Base-by-base conservation (phyloP, 1,140 invertebrate species). In the Euschistus heros region DNA sequence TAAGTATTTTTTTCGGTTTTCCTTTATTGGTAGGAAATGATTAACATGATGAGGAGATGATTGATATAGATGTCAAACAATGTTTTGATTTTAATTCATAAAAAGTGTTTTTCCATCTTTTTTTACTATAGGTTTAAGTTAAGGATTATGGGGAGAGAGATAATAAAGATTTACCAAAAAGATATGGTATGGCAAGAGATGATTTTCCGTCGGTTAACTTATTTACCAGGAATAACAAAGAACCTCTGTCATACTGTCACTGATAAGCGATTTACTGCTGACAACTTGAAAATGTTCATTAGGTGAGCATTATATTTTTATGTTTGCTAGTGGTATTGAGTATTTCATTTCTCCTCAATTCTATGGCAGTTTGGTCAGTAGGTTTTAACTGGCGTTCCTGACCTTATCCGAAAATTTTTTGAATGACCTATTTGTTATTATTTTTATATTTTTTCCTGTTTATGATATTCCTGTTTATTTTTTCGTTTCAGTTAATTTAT, bases 121-220 rank as follows among this genome's bases (percentile, higher is more conserved):
- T 27, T 22, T 42, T 57, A 8, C 18, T 3, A 10, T 26, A 67
- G 66, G 67, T 68, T 17, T 63, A 68, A 68, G 84, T 95, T 0
- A 94, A 94, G 77, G 93, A 97, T 77, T 97, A 94, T 75, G 94
- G 93, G 2, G 92, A 96, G 55, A 88, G 87, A 74, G 92, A 95
- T 46, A 97, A 98, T 74, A 80, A 85, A 67, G 86, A 87, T 64
- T 76, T 97, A 13, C 91, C 86, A 0, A 80, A 86, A 66, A 84
- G 85, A 63, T 94, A 84, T 71, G 80, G 81, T 69, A 78, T 93
- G 0, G 84, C 85, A 20, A 92, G 92, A 67, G 82, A 87, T 17
- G 83, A 91, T 63, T 92, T 88, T 70, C 94, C 94, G 0, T 82
- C 83, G 0, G 82, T 96, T 13, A 84, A 87, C 70, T 74, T 97